phyloP scores from a whole-genome alignment of 2,113 vertebrate species.

The Pterocles burchelli region DNA sequence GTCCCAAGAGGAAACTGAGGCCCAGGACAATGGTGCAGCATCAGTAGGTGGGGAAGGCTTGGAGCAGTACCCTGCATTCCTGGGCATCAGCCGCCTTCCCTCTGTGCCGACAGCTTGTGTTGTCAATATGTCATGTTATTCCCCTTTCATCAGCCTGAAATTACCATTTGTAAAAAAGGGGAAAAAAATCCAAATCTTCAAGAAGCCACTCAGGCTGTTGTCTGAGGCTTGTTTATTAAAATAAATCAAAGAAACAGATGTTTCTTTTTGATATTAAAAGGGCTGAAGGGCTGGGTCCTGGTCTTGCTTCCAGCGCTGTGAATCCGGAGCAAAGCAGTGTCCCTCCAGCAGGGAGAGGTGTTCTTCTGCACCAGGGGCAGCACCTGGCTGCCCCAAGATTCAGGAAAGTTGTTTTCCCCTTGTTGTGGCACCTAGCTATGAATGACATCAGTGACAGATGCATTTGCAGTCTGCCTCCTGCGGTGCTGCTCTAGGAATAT shows the following conservation, averaged over 20 bases:
- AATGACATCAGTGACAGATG: neutral
- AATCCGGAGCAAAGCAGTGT: fast-evolving
- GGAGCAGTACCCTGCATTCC: neutral
- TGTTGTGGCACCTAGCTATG: neutral
- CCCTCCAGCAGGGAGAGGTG: fast-evolving
- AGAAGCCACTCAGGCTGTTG: slow-evolving; percentile 11
- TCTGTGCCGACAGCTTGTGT: neutral
- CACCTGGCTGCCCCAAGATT: neutral
- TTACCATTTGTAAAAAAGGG: slow-evolving; percentile 15
- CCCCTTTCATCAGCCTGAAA: slow-evolving; percentile 14
- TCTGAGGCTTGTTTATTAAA: neutral
- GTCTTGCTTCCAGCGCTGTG: neutral
- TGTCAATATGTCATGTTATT: neutral
- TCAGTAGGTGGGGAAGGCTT: neutral
- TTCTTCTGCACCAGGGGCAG: neutral
- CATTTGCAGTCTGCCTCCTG: neutral
- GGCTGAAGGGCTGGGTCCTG: neutral
- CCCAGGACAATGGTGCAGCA: neutral
- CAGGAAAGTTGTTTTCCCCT: neutral
- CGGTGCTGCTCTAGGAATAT: neutral
- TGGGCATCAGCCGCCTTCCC: neutral
- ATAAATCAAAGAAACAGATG: slow-evolving; percentile 7
- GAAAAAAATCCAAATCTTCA: slow-evolving; percentile 10
- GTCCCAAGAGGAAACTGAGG: neutral
- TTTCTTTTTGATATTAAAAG: slow-evolving; percentile 25